phyloP scores from a whole-genome alignment of 2,888 invertebrate species.

The Melitaea athalia region DNA sequence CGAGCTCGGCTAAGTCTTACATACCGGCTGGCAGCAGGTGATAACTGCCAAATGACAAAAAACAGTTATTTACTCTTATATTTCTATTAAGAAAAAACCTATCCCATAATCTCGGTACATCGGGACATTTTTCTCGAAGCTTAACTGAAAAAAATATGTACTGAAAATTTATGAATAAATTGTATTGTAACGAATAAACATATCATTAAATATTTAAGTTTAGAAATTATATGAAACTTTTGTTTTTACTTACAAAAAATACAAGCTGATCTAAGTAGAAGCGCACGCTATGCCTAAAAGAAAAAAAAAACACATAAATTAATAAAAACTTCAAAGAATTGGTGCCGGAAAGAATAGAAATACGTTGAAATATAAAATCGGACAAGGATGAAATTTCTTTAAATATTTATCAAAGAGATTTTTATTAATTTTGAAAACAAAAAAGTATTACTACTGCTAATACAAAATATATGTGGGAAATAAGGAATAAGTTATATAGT shows the following conservation, averaged over 20 bases:
- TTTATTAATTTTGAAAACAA: neutral
- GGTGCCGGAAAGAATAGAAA: neutral
- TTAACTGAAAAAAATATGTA: neutral
- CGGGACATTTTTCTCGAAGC: neutral
- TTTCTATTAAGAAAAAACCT: conserved; percentile 44
- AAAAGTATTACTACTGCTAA: neutral
- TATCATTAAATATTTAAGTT: neutral
- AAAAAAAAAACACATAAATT: conserved; percentile 18
- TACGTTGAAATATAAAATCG: conserved; percentile 1
- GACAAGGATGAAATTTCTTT: conserved; percentile 2
- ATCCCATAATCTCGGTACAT: conserved; percentile 32
- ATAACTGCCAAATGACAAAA: conserved; percentile 67
- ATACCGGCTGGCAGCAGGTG: conserved; percentile 69
- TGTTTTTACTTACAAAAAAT: conserved; percentile 2
- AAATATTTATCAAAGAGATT: neutral
- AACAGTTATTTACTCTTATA: conserved; percentile 51
- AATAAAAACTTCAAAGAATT: conserved; percentile 12
- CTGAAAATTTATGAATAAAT: neutral
- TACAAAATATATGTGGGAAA: neutral
- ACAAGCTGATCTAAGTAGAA: conserved; percentile 9
- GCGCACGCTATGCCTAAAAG: conserved; percentile 4
- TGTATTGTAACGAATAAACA: neutral
- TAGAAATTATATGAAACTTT: neutral
- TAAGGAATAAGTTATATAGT: too few species aligned
- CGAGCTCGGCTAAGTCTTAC: conserved; percentile 67